Evolutionary conservation across 2,797 vertebrate genomes (phyloP), one percentile per base, ranked within the genome.

Genomic region (Pseudochirops cupreus): DNA sequence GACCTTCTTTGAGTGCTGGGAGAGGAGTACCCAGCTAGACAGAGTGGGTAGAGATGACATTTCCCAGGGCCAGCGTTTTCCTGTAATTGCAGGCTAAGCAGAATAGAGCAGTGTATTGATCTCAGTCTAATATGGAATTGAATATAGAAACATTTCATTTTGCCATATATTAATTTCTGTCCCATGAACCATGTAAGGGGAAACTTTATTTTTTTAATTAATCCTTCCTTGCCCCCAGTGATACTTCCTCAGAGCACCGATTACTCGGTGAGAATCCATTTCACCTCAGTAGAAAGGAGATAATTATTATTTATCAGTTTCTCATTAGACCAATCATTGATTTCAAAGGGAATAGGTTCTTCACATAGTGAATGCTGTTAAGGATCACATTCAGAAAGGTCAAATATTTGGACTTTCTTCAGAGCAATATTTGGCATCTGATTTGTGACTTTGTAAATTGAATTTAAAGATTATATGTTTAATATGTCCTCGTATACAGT

Each of bases 51-150:
- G 97, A 97, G 98, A 95, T 96, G 97, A 96, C 97, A 97, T 98
- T 98, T 98, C 97, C 95, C 97, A 97, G 92, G 98, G 98, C 98
- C 97, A 95, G 94, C 96, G 92, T 92, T 94, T 92, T 97, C 97
- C 97, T 98, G 96, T 98, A 98, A 98, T 98, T 98, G 97, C 97
- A 98, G 97, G 97, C 98, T 98, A 98, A 98, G 95, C 97, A 98
- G 98, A 97, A 98, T 97, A 97, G 18, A 21, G 39, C 52, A 46
- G 26, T 97, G 92, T 93, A 12, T 95, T 97, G 96, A 95, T 97
- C 94, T 93, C 92, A 96, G 97, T 97, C 97, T 97, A 94, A 90
- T 93, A 92, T 90, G 87, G 90, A 95, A 91, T 74, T 96, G 82
- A 5, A 82, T 96, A 96, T 82, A 93, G 97, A 96, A 93, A 97